phyloP scores from a whole-genome alignment of 2,113 vertebrate species.

The Chroicocephalus ridibundus region DNA sequence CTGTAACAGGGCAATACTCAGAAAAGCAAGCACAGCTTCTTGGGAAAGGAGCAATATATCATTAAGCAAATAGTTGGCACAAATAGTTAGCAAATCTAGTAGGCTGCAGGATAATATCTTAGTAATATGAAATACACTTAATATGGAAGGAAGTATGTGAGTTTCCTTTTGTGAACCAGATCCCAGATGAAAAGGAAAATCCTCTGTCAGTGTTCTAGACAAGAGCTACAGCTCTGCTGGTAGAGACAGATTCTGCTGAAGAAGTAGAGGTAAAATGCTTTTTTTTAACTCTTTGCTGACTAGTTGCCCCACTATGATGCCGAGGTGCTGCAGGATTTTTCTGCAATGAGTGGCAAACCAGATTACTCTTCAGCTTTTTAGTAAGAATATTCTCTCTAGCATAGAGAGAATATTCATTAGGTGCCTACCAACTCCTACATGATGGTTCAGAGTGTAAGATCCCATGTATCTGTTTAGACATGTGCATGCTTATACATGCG shows the following conservation, averaged over 20 bases:
- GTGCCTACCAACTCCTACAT: neutral
- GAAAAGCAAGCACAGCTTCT: neutral
- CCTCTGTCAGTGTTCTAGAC: neutral
- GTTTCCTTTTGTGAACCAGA: neutral
- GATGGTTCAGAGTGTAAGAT: neutral
- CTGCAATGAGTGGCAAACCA: neutral
- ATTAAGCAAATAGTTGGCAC: neutral
- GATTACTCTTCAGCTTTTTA: neutral
- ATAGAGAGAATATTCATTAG: neutral
- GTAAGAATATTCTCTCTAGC: neutral
- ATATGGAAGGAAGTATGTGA: neutral
- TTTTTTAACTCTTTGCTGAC: neutral
- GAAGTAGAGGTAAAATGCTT: neutral
- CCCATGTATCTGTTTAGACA: neutral
- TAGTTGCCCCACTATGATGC: neutral
- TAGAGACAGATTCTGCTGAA: neutral
- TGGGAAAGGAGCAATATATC: neutral
- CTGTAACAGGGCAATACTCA: neutral
- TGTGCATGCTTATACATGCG: neutral
- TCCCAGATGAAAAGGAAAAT: neutral
- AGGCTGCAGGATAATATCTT: neutral
- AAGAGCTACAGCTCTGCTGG: neutral
- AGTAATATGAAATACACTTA: neutral
- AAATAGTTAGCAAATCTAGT: neutral
- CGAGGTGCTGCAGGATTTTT: neutral